phyloP scores from a whole-genome alignment of 2,113 vertebrate genomes.

The Xiphias gladius region DNA sequence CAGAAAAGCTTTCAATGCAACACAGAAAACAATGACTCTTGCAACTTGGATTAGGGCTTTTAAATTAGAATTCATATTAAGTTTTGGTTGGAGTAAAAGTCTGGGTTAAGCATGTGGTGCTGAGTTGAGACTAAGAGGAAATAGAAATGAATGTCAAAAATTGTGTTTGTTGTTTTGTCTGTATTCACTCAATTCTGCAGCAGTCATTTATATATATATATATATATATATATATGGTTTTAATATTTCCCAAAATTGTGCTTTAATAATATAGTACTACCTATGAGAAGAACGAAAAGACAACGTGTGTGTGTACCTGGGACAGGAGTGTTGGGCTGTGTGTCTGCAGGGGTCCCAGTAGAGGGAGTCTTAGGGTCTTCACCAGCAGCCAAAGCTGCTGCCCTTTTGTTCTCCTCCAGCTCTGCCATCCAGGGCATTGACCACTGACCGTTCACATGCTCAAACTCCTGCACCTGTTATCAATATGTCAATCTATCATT shows the following conservation, averaged over 20 bases:
- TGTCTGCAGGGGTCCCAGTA: conserved; percentile 94
- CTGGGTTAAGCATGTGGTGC: not conserved
- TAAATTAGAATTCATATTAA: not conserved
- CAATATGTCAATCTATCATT: not conserved
- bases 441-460: conserved; percentile 98
- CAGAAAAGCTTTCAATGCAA: not conserved
- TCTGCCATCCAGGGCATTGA: conserved; percentile 98
- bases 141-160: conserved; percentile 1
- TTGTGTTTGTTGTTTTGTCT: too few species aligned
- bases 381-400: conserved; percentile 86
- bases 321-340: conserved; percentile 95
- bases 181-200: too few species aligned
- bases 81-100: not conserved
- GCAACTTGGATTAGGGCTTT: not conserved
- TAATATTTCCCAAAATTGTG: too few species aligned
- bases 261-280: too few species aligned
- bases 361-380: conserved; percentile 89
- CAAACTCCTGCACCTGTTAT: conserved; percentile 96
- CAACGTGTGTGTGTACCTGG: conserved; percentile 76
- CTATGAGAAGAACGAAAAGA: too few species aligned
- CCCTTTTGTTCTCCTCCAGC: conserved; percentile 95
- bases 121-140: conserved; percentile 19
- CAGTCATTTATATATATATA: too few species aligned
- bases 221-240: too few species aligned
- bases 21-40: not conserved